These are phyloP conservation scores for Hecatera dysodea DNA, from an alignment of 2,888 invertebrate genomes.

Conservation along the genomic window DNA sequence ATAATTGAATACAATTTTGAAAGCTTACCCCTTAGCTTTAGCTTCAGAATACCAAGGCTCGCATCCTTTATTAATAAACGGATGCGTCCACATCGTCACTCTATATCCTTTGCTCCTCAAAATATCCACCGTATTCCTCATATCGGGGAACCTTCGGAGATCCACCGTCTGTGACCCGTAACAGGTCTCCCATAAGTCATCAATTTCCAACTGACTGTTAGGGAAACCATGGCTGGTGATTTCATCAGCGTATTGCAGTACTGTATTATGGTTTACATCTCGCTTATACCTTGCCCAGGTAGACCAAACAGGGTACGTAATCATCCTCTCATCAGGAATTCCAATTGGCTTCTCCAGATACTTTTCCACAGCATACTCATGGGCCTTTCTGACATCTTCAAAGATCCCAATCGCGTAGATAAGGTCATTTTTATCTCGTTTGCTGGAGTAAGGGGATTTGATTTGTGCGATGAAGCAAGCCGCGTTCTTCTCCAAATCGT, in stretches of 20 bases:
- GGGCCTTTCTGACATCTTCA: constrained; percentile 90
- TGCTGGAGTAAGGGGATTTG: constrained; percentile 85
- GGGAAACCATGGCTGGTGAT: constrained; percentile 88
- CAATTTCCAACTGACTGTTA: constrained; percentile 91
- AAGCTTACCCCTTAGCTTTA: constrained; percentile 83
- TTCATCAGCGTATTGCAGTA: constrained; percentile 88
- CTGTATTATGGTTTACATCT: constrained; percentile 87
- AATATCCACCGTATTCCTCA: constrained; percentile 84
- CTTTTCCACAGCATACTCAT: constrained; percentile 91
- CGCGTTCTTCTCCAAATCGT: constrained; percentile 84
- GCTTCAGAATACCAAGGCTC: constrained; percentile 88
- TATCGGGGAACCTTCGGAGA: constrained; percentile 89
- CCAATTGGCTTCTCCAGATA: constrained; percentile 91
- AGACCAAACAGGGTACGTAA: constrained; percentile 92
- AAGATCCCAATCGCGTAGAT: constrained; percentile 92
- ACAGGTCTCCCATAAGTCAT: constrained; percentile 92
- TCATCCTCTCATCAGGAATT: constrained; percentile 90
- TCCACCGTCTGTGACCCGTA: constrained; percentile 91
- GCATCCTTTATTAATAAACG: constrained; percentile 91
- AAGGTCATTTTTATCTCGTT: constrained; percentile 83
- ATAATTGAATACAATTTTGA: neutral
- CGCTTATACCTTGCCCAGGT: constrained; percentile 92
- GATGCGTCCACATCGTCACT: constrained; percentile 92
- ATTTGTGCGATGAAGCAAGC: constrained; percentile 89
- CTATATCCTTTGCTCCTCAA: constrained; percentile 87